Base-by-base conservation (phyloP, 2,797 vertebrate species). In the Brotula barbata region DNA sequence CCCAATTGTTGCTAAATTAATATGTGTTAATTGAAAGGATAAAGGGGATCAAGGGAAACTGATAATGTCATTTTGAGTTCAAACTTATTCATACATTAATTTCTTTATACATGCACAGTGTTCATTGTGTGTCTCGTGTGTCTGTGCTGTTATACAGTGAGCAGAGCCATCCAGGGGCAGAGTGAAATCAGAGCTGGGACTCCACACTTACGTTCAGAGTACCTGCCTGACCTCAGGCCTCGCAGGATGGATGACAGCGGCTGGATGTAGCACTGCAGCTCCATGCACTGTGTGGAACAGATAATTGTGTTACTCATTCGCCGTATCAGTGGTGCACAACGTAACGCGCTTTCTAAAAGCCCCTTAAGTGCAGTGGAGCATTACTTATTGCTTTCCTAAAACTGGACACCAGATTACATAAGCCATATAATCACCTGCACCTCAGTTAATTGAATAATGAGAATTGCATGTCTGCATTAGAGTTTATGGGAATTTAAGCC, bases 221-320 rank as follows among this genome's bases (percentile, higher is more conserved):
- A 87, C 33, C 87, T 55, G n/a, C 85, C 87, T 8, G 84, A 77
- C 13, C 51, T 70, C 43, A 88, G 76, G 45, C 79, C 75, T 6
- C 7, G 70, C 71, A 88, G 82, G 77, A 88, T 88, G 73, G 76
- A 68, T 0, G 80, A 64, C 67, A 88, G 80, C 1, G 85, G 84
- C 25, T 36, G 73, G 65, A 85, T n/a, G 71, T 77, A 88, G 58
- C 78, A 19, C 79, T 67, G 85, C 69, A 88, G 81, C 75, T 80
- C 76, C 17, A 0, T 2, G 49, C 87, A 80, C 87, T 88, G 80
- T 17, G 68, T 1, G 54, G 43, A 14, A 49, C 52, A 78, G 15
- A 72, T 3, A 21, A 48, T 20, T 15, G 14, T 6, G 64, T 69
- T 78, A 76, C 57, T 11, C 57, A 25, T 53, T n/a, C 4, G 22